A percentile compares a stretch with the other conserved stretches of the same genome.
These are phyloP conservation scores for Pardalotus punctatus DNA, from an alignment of 2,113 vertebrate genomes.

Conservation along the genomic window DNA sequence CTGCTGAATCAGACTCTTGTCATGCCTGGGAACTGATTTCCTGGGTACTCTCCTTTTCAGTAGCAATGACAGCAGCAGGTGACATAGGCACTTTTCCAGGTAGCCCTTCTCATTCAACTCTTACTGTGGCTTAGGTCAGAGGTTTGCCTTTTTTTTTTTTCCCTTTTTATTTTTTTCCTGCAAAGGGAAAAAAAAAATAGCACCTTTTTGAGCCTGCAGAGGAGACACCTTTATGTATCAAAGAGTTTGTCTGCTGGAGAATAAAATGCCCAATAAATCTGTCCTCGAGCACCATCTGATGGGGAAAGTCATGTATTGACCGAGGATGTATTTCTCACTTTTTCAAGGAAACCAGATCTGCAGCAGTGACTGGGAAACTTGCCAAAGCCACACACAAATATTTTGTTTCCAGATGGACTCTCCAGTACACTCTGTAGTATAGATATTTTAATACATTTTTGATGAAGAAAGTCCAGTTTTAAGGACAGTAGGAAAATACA, in stretches of 20 bases:
- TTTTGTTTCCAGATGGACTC: neutral
- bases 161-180: accelerated
- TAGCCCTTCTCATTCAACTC: neutral
- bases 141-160: neutral
- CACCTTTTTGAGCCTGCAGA: neutral
- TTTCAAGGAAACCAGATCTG: neutral
- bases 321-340: neutral
- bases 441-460: neutral
- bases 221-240: neutral
- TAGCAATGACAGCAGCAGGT: neutral
- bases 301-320: constrained; percentile 34
- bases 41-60: neutral
- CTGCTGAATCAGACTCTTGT: neutral
- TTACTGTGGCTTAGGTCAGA: neutral
- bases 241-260: neutral
- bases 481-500: neutral
- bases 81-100: neutral
- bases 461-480: neutral
- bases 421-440: neutral
- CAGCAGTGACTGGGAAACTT: neutral
- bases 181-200: neutral
- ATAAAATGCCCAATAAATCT: neutral
- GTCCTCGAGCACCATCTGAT: constrained; percentile 66
- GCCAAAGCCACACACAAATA: neutral
- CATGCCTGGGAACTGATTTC: neutral